Evolutionary conservation across 2,888 invertebrate species (phyloP), one percentile per base, ranked within the genome.

Genomic region (Apoda limacodes): DNA sequence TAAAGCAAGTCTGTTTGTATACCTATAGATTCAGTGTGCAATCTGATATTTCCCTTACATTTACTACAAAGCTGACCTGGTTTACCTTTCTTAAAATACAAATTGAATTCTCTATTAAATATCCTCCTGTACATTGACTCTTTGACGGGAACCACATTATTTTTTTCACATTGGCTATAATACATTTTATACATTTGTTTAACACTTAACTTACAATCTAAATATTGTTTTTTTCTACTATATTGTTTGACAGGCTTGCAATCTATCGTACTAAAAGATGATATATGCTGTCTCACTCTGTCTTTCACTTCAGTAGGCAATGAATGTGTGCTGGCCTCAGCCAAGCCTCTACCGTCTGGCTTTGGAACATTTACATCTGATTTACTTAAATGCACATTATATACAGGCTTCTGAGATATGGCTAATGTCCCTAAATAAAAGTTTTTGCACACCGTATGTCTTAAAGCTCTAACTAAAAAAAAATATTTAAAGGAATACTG

Each of bases 61-160:
- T n/a, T n/a, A n/a, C n/a, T n/a, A n/a, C n/a, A n/a, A n/a, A n/a
- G n/a, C n/a, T n/a, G n/a, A n/a, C n/a, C n/a, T n/a, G n/a, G n/a
- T n/a, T n/a, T n/a, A n/a, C n/a, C n/a, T n/a, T n/a, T n/a, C 20
- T 56, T 61, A 42, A 78, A 75, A 45, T 66, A 54, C 31, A 80
- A 51, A 50, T 76, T 78, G 33, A 70, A 80, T 33, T 80, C 78
- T 15, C 59, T 51, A 20, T 65, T 70, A 40, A 75, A 65, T 36
- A 80, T 80, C 47, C 72, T 76, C 33, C 78, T 70, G 31, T 75
- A 80, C 78, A 80, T 80, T 0, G 75, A 75, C 35, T 76, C 74
- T 45, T 75, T 78, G 0, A 75, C 75, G 6, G 61, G 47, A 6
- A 42, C 43, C 2, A 50, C 25, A 38, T 57, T 56, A 1, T 71